Percentiles rank a stretch among this genome's conserved stretches.
phyloP scores from a whole-genome alignment of 2,113 vertebrate species.

The Perca fluviatilis region DNA sequence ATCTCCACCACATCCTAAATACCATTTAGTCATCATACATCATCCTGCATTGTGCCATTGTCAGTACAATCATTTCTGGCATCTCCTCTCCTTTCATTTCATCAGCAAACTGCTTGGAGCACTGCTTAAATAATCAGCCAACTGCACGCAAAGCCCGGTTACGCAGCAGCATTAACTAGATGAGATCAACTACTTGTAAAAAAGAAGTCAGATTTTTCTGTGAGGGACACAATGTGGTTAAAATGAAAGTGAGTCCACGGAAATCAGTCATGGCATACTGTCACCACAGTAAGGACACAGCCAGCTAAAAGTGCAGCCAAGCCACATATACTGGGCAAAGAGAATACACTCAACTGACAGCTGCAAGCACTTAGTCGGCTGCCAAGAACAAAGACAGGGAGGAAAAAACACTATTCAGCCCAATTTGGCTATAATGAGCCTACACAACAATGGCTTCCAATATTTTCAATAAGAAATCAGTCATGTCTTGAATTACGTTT shows the following conservation, averaged over 20 bases:
- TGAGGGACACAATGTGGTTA: slow-evolving; percentile 72
- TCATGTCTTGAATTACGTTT: slow-evolving; percentile 55
- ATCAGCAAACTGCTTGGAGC: slow-evolving; percentile 73
- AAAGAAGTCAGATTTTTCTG: slow-evolving; percentile 39
- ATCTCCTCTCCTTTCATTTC: slow-evolving; percentile 64
- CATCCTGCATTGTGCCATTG: slow-evolving; percentile 57
- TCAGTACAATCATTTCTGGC: slow-evolving; percentile 64
- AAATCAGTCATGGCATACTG: slow-evolving; percentile 82
- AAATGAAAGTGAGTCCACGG: slow-evolving; percentile 77
- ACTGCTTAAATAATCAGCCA: slow-evolving; percentile 73
- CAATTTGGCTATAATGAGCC: slow-evolving; percentile 64
- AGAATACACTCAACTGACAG: slow-evolving; percentile 78
- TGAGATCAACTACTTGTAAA: slow-evolving; percentile 75
- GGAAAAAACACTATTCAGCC: slow-evolving; percentile 60
- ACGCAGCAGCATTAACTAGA: slow-evolving; percentile 65
- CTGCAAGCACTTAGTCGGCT: slow-evolving; percentile 78
- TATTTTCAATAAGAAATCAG: slow-evolving; percentile 66
- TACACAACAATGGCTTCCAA: slow-evolving; percentile 70
- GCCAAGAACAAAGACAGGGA: slow-evolving; percentile 77
- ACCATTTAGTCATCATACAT: slow-evolving; percentile 67
- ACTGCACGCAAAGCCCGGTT: slow-evolving; percentile 67
- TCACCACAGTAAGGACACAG: slow-evolving; percentile 79
- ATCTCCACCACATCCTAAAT: slow-evolving; percentile 50
- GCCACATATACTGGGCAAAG: slow-evolving; percentile 76
- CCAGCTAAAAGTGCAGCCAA: slow-evolving; percentile 79